A percentile compares a stretch with the other conserved stretches of the same genome.
phyloP scores from a whole-genome alignment of 2,888 invertebrate genomes.

The Malthinus seriepunctatus region DNA sequence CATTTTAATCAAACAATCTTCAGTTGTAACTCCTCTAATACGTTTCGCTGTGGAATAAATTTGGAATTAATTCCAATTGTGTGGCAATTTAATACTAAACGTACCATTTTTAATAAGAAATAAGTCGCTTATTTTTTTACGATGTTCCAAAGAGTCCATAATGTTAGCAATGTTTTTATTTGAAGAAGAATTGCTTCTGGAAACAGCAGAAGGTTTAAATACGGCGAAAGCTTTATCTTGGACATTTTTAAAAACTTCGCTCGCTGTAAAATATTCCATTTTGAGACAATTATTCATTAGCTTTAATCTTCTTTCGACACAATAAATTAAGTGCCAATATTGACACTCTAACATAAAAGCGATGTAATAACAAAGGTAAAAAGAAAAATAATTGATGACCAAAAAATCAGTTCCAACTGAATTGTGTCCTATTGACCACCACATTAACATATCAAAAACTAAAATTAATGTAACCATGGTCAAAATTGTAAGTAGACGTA shows the following conservation, averaged over 20 bases:
- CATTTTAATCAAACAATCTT: constrained; percentile 11
- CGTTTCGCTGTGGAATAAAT: constrained; percentile 3
- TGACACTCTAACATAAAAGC: constrained; percentile 21
- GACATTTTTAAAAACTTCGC: constrained; percentile 12
- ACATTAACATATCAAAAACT: constrained; percentile 13
- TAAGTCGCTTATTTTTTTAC: constrained; percentile 11
- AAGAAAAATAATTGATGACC: constrained; percentile 19
- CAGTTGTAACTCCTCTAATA: constrained; percentile 1
- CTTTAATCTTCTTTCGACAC: constrained; percentile 11
- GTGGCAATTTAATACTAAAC: not conserved
- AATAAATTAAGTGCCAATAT: constrained; percentile 22
- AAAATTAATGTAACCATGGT: constrained; percentile 1
- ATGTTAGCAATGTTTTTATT: constrained; percentile 7
- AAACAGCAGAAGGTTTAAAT: not conserved
- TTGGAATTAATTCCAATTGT: not conserved
- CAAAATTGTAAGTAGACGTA: constrained; percentile 6
- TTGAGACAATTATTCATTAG: constrained; percentile 16
- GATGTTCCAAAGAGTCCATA: constrained; percentile 12
- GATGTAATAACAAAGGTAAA: constrained; percentile 20
- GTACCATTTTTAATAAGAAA: constrained; percentile 19
- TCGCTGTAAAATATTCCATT: constrained; percentile 3
- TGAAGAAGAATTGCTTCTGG: not conserved
- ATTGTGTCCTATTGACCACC: constrained; percentile 17
- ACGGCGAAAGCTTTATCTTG: constrained; percentile 16
- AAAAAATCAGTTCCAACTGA: constrained; percentile 16